Evolutionary conservation across 2,113 vertebrate genomes (phyloP).

Genomic region (Gavialis gangeticus): DNA sequence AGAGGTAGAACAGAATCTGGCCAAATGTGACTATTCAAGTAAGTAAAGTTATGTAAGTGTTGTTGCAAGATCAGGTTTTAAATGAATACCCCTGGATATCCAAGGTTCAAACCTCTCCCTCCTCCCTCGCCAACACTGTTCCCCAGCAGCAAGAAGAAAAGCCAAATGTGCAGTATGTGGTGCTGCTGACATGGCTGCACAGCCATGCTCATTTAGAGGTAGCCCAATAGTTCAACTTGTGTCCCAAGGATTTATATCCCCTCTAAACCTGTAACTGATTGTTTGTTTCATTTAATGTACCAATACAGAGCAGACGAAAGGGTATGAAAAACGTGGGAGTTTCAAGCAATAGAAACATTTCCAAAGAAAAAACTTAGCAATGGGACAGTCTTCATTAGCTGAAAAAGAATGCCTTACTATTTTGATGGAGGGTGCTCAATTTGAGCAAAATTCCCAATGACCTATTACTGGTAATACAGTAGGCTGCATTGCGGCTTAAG

Average conservation of each 20-base stretch:
- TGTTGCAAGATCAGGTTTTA: too few relatives aligned
- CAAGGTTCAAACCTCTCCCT: too few relatives aligned
- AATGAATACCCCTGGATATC: too few relatives aligned
- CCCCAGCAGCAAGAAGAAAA: too few relatives aligned
- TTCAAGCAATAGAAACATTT: neutral
- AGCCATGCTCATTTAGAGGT: too few relatives aligned
- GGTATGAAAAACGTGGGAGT: neutral
- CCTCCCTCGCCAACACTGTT: too few relatives aligned
- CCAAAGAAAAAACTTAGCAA: neutral
- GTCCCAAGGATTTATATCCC: neutral
- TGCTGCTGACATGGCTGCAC: too few relatives aligned
- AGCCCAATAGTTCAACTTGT: neutral
- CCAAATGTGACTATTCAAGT: too few relatives aligned
- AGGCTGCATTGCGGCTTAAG: fast-evolving
- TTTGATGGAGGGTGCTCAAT: neutral
- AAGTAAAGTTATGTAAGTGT: too few relatives aligned
- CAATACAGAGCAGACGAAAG: neutral
- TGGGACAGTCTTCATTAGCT: neutral
- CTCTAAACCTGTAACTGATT: neutral
- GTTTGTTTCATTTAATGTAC: neutral
- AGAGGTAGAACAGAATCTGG: too few relatives aligned
- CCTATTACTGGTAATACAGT: neutral
- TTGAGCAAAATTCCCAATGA: neutral
- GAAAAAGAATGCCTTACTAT: neutral
- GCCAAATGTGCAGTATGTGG: too few relatives aligned